Percentiles rank a stretch among this genome's conserved stretches.
These are phyloP conservation scores for Leucophora obtusa DNA, from an alignment of 2,888 invertebrate species.

Conservation along the genomic window DNA sequence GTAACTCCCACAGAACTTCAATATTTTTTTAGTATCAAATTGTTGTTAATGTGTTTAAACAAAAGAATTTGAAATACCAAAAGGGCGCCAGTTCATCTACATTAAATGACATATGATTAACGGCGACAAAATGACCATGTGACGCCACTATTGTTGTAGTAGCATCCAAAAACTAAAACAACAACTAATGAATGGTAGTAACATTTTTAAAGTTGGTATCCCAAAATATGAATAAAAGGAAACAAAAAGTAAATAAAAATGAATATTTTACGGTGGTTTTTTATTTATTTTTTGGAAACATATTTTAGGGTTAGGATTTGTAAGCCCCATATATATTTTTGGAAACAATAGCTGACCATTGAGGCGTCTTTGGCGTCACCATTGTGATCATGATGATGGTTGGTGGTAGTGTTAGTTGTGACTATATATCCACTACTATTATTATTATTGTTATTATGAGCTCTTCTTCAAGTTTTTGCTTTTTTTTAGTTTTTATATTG, in stretches of 20 bases:
- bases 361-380: slow-evolving; percentile 63
- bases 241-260: slow-evolving; percentile 41
- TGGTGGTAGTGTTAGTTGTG: slow-evolving; percentile 45
- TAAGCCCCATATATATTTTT: not conserved
- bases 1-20: slow-evolving; percentile 27
- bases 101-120: slow-evolving; percentile 72
- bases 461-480: slow-evolving; percentile 21
- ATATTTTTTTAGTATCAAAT: not conserved
- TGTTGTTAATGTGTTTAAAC: not conserved
- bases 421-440: not conserved
- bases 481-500: slow-evolving; percentile 35
- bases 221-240: slow-evolving; percentile 17
- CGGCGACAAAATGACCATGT: slow-evolving; percentile 77
- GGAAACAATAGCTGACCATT: slow-evolving; percentile 59
- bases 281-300: not conserved
- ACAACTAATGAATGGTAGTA: slow-evolving; percentile 46
- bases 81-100: slow-evolving; percentile 41
- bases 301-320: slow-evolving; percentile 19
- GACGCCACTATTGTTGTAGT: slow-evolving; percentile 73
- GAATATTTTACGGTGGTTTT: slow-evolving; percentile 31
- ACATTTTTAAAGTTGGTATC: slow-evolving; percentile 9
- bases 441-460: slow-evolving; percentile 36
- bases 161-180: slow-evolving; percentile 68
- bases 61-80: slow-evolving; percentile 28
- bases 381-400: slow-evolving; percentile 25